These are phyloP conservation scores for Myotis vivesi DNA, from an alignment of 2,797 vertebrate genomes.

Conservation along the genomic window DNA sequence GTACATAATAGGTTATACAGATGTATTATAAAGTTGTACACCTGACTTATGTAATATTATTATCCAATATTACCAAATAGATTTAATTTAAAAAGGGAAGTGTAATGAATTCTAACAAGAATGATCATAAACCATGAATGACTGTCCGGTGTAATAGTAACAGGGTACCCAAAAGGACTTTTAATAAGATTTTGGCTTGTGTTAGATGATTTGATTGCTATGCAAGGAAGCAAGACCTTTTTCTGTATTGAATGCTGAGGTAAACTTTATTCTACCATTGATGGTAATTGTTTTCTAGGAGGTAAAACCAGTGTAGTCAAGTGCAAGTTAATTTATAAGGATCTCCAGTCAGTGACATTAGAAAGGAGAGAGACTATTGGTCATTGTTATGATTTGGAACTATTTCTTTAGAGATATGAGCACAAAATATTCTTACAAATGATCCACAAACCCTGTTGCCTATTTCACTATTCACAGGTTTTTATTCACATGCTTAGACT, in stretches of 20 bases:
- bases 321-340: too few relatives aligned
- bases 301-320: too few relatives aligned
- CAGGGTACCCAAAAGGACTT: not conserved
- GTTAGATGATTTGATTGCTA: not conserved
- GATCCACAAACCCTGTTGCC: not conserved
- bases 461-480: not conserved
- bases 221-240: not conserved
- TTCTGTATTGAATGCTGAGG: not conserved
- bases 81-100: not conserved
- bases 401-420: too few relatives aligned
- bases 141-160: not conserved
- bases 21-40: not conserved
- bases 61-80: not conserved
- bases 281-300: too few relatives aligned
- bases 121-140: not conserved
- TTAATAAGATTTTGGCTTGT: not conserved
- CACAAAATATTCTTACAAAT: not conserved
- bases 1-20: not conserved
- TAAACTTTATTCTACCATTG: too few relatives aligned
- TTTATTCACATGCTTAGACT: not conserved
- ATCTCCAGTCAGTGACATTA: too few relatives aligned
- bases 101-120: not conserved
- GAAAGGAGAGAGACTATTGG: too few relatives aligned
- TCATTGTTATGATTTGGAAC: too few relatives aligned
- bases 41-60: not conserved